Evolutionary conservation across 2,797 vertebrate genomes (phyloP).

Genomic region (Margarornis squamiger): DNA sequence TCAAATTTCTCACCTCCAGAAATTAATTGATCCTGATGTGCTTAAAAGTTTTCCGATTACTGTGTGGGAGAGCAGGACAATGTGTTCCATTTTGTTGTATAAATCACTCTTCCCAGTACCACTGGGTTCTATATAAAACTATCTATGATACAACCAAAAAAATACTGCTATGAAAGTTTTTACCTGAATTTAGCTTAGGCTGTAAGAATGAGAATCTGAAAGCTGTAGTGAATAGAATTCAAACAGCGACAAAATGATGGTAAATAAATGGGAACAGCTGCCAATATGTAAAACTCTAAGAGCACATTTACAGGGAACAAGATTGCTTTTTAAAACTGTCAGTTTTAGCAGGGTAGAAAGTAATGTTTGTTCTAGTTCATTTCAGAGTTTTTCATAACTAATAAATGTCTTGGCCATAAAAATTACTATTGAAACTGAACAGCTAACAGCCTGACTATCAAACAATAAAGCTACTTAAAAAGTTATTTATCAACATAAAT

Average conservation of each 20-base stretch:
- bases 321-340: slow-evolving; percentile 42
- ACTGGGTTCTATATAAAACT: not conserved
- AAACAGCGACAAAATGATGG: not conserved
- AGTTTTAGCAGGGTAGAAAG: slow-evolving; percentile 59
- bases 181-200: not conserved
- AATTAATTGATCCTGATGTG: not conserved
- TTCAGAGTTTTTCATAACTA: slow-evolving; percentile 55
- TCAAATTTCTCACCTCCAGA: not conserved
- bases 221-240: not conserved
- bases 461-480: slow-evolving; percentile 68
- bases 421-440: slow-evolving; percentile 55
- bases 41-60: not conserved
- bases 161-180: not conserved
- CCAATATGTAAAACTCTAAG: slow-evolving; percentile 23
- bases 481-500: slow-evolving; percentile 74
- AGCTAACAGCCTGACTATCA: slow-evolving; percentile 48
- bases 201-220: slow-evolving; percentile 6
- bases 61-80: accelerated
- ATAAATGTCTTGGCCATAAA: slow-evolving; percentile 56
- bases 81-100: not conserved
- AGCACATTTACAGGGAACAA: slow-evolving; percentile 27
- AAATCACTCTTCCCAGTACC: not conserved
- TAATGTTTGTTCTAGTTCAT: slow-evolving; percentile 64
- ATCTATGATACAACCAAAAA: not conserved
- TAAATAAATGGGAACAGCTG: slow-evolving; percentile 49